Evolutionary conservation across 2,888 invertebrate genomes (phyloP), one percentile per base, ranked within the genome.

Genomic region (Plagodis dolabraria): DNA sequence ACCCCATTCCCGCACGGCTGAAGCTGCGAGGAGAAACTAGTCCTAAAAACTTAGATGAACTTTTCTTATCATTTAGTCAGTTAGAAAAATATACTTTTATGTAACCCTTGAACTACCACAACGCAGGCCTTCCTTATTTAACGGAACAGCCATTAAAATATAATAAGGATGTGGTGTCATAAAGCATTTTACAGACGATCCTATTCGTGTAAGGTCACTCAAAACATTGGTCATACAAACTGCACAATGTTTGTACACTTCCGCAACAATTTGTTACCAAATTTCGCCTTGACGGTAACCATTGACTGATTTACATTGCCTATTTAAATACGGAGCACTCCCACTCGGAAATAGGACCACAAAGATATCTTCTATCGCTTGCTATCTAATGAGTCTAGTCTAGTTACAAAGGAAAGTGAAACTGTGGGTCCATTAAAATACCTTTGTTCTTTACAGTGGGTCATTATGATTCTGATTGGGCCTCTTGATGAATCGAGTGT

Each of bases 321-420:
- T 68, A 61, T 67, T 67, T 57, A 68, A 71, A 69, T 75, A 68
- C 64, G 9, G 55, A 72, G 68, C 69, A 75, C 75, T 74, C 75
- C 79, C 72, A 77, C 76, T 78, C 77, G 71, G 76, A 78, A 78
- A 79, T 75, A 57, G 68, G 65, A 71, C 51, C 57, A 77, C 74
- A 77, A 77, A 75, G 68, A 74, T 73, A 72, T 72, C 72, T 76
- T 75, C 75, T 73, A 76, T 79, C 77, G 75, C 69, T 65, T 66
- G 61, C 69, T 70, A 73, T 77, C 71, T 74, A 68, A 55, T 22
- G 22, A 2, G 22, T 22, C 63, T 69, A 68, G 70, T 75, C 78
- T 69, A 77, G 65, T 75, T 77, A 74, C 75, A 78, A 82, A 76
- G 76, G 78, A 81, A 81, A 83, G 80, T 81, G 79, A 82, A 81